Evolutionary conservation across 53 echinoderm and acorn worm genomes (phyloP), one percentile per base, ranked within the genome.

Genomic region (Echinometra lucunter): DNA sequence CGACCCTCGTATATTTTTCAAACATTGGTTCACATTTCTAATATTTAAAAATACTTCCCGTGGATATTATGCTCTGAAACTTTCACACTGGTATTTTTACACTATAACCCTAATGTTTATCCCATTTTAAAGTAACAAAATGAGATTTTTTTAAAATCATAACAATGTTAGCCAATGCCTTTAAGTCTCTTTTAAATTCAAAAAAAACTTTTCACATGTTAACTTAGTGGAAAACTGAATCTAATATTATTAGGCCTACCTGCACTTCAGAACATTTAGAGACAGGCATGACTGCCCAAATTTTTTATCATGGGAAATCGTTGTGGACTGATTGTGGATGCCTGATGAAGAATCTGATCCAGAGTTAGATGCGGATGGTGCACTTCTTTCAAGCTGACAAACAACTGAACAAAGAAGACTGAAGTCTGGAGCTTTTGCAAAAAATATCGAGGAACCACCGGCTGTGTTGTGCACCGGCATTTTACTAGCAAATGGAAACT

Each of bases 361-460:
- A 66, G 23, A 28, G 40, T 78, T 40, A 40, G 19, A 78, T 78
- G 83, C 27, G 15, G 83, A 44, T 44, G 83, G 25, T 25, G 44
- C 18, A 40, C 37, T 37, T 19, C 40, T 90, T 58, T 90, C 38
- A 9, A 90, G 34, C 37, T 37, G 74, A 21, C 97, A 81, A 2
- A 95, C 90, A 58, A 98, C 94, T 25, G 96, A 93, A 91, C 98
- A 98, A 44, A 98, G 63, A 30, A 95, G 95, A 38, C 95, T 92
- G 57, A 96, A 94, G 58, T 96, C 94, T 13, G 98, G 98, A 23
- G 95, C 69, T 25, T 58, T 88, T 40, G 97, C 98, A 93, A 98
- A 98, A 95, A 95, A 98, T 40, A 98, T 69, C 18, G 89, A 40
- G 91, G 96, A 89, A 55, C 60, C 93, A 37, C 80, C 81, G 35